These are phyloP conservation scores for Drosophila monieri DNA, from an alignment of 2,888 invertebrate species.

Conservation along the genomic window DNA sequence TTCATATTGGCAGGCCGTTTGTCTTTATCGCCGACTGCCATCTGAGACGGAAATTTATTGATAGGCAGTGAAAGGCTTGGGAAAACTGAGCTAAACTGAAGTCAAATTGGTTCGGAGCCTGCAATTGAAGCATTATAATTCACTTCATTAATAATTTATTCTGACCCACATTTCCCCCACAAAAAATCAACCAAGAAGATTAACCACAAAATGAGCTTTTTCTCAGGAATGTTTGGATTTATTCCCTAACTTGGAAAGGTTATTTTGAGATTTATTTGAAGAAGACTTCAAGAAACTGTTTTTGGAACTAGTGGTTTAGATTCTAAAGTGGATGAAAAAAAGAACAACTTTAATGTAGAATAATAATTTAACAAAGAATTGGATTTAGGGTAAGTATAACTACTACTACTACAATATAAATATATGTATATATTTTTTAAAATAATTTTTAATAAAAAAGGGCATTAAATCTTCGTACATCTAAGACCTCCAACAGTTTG, in stretches of 20 bases:
- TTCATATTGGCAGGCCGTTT: slow-evolving; percentile 77
- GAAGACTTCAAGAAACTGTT: background rate
- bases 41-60: slow-evolving; percentile 72
- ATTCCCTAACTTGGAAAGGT: slow-evolving; percentile 40
- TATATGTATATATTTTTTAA: background rate
- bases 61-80: slow-evolving; percentile 74
- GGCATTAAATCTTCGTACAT: background rate
- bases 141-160: slow-evolving; percentile 77
- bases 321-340: background rate
- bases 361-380: too few species aligned
- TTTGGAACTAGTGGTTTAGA: too few species aligned
- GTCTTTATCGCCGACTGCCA: slow-evolving; percentile 72
- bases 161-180: slow-evolving; percentile 66
- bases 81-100: slow-evolving; percentile 32
- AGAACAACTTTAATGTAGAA: too few species aligned
- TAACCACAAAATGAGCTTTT: slow-evolving; percentile 28
- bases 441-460: background rate
- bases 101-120: slow-evolving; percentile 35
- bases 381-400: too few species aligned
- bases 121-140: slow-evolving; percentile 61
- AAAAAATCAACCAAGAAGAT: slow-evolving; percentile 39
- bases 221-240: slow-evolving; percentile 20
- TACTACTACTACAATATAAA: background rate
- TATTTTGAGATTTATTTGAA: background rate
- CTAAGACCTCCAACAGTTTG: background rate